Conservation (phyloP, 1,140 invertebrate genomes). For the Drosophila pandora region DNA sequence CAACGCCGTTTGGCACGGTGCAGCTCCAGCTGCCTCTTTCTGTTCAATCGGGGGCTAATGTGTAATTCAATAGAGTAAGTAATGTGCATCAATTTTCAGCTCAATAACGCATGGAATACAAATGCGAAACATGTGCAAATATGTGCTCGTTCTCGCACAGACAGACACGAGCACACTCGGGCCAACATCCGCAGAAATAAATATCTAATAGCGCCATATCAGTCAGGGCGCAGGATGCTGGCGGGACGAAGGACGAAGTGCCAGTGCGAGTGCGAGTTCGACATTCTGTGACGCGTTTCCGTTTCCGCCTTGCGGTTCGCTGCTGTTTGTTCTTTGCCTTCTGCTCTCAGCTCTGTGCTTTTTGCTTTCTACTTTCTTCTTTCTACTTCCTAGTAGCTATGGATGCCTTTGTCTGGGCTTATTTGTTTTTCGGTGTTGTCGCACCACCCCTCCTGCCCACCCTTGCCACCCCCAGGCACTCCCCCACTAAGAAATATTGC, state of each 20-base stretch:
- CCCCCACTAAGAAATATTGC: conserved; percentile 44
- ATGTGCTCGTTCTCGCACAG: conserved; percentile 39
- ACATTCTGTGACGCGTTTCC: conserved; percentile 76
- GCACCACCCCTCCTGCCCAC: neutral
- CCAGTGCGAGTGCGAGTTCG: conserved; percentile 20
- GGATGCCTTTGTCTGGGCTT: conserved; percentile 48
- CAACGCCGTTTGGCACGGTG: conserved; percentile 11
- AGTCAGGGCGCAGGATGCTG: neutral
- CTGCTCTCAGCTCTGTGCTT: conserved; percentile 12
- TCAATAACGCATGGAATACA: conserved; percentile 82
- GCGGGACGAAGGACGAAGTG: neutral
- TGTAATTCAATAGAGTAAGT: conserved; percentile 83
- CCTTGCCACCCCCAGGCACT: neutral
- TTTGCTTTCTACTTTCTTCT: conserved; percentile 2
- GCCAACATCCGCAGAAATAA: conserved; percentile 72
- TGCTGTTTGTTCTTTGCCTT: conserved; percentile 61
- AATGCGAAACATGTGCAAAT: conserved; percentile 81
- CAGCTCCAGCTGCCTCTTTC: conserved; percentile 10
- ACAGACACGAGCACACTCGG: conserved; percentile 36
- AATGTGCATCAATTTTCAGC: conserved; percentile 83
- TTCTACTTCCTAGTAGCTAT: neutral
- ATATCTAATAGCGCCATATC: conserved; percentile 64
- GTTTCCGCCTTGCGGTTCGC: conserved; percentile 59
- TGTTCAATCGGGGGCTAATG: conserved; percentile 63
- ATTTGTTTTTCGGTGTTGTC: conserved; percentile 65